Evolutionary conservation across 1,140 invertebrate genomes (phyloP), one percentile per base, ranked within the genome.

Genomic region (Diachasmimorpha longicaudata): DNA sequence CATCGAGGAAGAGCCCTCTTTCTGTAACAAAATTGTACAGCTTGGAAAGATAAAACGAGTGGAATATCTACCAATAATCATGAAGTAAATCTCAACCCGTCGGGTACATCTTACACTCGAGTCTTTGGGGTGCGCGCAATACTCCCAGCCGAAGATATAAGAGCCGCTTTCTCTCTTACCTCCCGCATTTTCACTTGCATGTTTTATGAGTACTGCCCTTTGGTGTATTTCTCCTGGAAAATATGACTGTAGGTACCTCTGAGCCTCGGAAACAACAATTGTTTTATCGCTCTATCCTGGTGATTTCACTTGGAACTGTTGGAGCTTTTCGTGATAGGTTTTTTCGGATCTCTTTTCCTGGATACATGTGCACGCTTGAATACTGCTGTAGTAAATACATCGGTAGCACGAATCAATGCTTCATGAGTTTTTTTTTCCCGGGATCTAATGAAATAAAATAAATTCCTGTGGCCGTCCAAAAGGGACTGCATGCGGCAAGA

Each of bases 141-240:
- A 74, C 44, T 68, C 55, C 55, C 44, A 75, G 23, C 21, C 44
- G 69, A 67, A 72, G 63, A 73, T 74, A 70, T 74, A 69, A 70
- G 71, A 48, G 71, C 46, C 36, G 4, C 70, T 72, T 48, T 19
- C 70, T 72, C 44, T 37, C 48, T 58, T 37, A 55, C 31, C 25
- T 37, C 31, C 21, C 74, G 70, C 69, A 37, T 71, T 74, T 68
- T 72, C 75, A 70, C 68, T 67, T 78, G 74, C 68, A 78, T 78
- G 42, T 78, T 76, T 78, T 58, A 78, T 78, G 52, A 74, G 23
- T 31, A 72, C 72, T 76, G 77, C 77, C 77, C 77, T 78, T 78
- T 78, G 75, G 58, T 78, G 72, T 78, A 78, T 74, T 76, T 78
- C 77, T 78, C 75, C 21, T 71, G 70, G 3, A 52, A 78, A 78